Base-by-base conservation (phyloP, 1,140 invertebrate genomes). In the Drosophila pseudoobscura region DNA sequence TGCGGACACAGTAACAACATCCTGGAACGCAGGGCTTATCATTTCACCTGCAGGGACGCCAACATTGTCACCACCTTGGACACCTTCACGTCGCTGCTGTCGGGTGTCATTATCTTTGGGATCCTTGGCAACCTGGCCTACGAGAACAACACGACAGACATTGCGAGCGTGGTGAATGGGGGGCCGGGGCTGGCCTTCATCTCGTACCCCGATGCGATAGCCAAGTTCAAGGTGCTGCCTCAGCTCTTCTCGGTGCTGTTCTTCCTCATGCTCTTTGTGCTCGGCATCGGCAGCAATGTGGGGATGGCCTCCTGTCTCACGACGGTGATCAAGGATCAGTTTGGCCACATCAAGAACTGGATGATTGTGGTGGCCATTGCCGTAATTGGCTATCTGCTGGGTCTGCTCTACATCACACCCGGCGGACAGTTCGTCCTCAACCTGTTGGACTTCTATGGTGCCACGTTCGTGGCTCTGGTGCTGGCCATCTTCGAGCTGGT, bases 231-330 rank as follows among this genome's bases (percentile, higher is more conserved):
- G 8, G 92, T 94, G 50, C 91, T 96, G 49, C 96, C 96, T 1
- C 96, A 96, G 93, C 94, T 96, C 92, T 98, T 98, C 93, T 94
- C 97, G 0, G 94, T 97, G 7, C 91, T 98, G 4, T 98, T 98
- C 93, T 98, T 98, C 92, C 85, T 97, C 41, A 97, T 97, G 96
- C 93, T 97, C 91, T 95, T 96, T 60, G 95, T 97, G 1, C 92
- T 97, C 53, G 96, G 96, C 2, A 92, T 96, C 39, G 96, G 96
- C 20, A 96, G 96, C 62, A 94, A 94, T 29, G 94, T 95, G 44
- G 95, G 94, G 39, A 77, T 96, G 73, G 93, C 94, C 17, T 94
- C 94, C 3, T 93, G 93, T 46, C 91, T 96, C 41, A 94, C 96
- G 63, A 95, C 95, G 0, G 93, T 95, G 0, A 91, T 97, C 52